Base-by-base conservation (phyloP, 2,113 vertebrate species). In the Prionailurus bengalensis region DNA sequence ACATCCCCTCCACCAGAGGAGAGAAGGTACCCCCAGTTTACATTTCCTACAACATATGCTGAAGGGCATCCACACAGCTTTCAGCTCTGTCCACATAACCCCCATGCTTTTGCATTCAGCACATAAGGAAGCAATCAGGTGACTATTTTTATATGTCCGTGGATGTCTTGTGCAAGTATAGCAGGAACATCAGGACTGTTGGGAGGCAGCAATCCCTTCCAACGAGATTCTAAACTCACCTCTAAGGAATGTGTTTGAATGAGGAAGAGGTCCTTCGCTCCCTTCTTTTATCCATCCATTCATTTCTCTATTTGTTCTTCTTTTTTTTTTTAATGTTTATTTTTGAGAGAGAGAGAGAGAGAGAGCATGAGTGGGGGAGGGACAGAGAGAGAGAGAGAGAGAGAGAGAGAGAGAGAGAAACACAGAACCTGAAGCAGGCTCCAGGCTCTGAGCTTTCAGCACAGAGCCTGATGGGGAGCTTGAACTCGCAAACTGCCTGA, bases 301-400 rank as follows among this genome's bases (percentile, higher is more conserved):
- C 25, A 55, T 70, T 94, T 92, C 55, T 93, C 45, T 17, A 17
- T 73, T 66, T 73, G 85, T 85, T n/a, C n/a, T 92, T 93, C 61
- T 71, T 71, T 86, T 82, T 55, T 55, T 61, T 61, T 61, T 61
- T 23, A 23, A 61, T 61, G 58, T 61, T 61, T 61, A 61, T 25
- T 61, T 61, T 58, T 58, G 55, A 58, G 58, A 9, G 39, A 39
- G 58, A 16, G 51, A 51, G 51, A 51, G 51, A 51, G 3, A 51
- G 13, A 51, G 51, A 51, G 51, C 51, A 51, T 14, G 51, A 51
- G 51, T 51, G 1, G 55, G 55, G 55, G 17, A 58, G 55, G 55
- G 58, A 21, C 21, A 61, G 58, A 61, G 19, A 61, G 58, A 23
- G 58, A 61, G 21, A 45, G 45, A 42, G 53, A 55, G 55, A 8